These are phyloP conservation scores for Selene dorsalis DNA, from an alignment of 2,797 vertebrate genomes.

Conservation along the genomic window DNA sequence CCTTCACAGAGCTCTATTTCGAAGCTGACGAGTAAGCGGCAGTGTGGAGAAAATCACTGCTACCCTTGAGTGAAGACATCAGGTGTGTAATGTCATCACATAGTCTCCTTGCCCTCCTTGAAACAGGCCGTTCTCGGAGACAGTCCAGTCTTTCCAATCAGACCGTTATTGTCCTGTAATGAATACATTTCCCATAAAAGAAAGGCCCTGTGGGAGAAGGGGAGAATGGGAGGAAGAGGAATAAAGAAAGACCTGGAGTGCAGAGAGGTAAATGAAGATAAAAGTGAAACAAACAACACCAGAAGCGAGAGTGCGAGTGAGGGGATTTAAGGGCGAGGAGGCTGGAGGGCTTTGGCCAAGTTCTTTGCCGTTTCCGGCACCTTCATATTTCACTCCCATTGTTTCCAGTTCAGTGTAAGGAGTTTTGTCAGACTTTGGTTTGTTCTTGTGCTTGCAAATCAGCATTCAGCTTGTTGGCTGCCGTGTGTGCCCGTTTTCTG, in stretches of 20 bases:
- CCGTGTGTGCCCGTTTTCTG: slow-evolving; percentile 55
- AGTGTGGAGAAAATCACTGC: slow-evolving; percentile 45
- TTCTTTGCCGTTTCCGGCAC: slow-evolving; percentile 35
- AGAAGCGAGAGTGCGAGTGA: slow-evolving; percentile 1
- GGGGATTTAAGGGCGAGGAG: slow-evolving; percentile 24
- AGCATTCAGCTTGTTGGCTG: slow-evolving; percentile 56
- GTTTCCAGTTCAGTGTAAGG: slow-evolving; percentile 51
- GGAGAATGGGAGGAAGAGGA: not conserved
- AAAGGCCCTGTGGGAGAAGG: slow-evolving; percentile 35
- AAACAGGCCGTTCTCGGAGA: slow-evolving; percentile 38
- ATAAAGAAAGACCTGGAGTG: slow-evolving; percentile 34
- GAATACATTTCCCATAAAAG: slow-evolving; percentile 70
- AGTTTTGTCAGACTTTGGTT: slow-evolving; percentile 51
- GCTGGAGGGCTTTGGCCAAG: slow-evolving; percentile 15
- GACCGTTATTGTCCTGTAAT: slow-evolving; percentile 68
- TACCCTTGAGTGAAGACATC: slow-evolving; percentile 67
- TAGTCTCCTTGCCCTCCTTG: slow-evolving; percentile 26
- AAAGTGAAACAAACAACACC: slow-evolving; percentile 48
- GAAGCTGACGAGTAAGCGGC: slow-evolving; percentile 39
- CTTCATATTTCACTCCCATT: slow-evolving; percentile 64
- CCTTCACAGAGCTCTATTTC: slow-evolving; percentile 41
- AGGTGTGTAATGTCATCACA: slow-evolving; percentile 61
- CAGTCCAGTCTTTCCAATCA: slow-evolving; percentile 62
- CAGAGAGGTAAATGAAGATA: slow-evolving; percentile 51
- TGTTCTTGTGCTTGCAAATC: slow-evolving; percentile 52